Base-by-base conservation (phyloP, 2,888 invertebrate species). In the Drosophila demipolita region DNA sequence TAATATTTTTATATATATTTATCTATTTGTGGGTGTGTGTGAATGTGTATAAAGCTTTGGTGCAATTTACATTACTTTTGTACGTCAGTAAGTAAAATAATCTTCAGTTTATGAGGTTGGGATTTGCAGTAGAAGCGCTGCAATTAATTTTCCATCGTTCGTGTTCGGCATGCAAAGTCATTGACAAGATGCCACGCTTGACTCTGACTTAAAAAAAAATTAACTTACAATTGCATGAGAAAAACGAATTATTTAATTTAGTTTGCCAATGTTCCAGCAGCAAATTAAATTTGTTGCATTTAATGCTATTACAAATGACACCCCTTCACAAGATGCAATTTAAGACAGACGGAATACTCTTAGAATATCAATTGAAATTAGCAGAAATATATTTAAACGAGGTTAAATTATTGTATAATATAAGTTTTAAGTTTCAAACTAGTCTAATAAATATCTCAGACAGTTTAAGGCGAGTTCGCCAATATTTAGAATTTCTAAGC, bases 81-180 rank as follows among this genome's bases (percentile, higher is more conserved):
- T 54, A 45, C 60, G 70, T 61, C 61, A 54, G 50, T 50, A 59
- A 59, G 73, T 63, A 74, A 75, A 66, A 63, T 87, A 91, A 90
- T 90, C 86, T 87, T 69, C 73, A 61, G 73, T 91, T 91, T 90
- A 90, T 91, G 82, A 80, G 80, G 61, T 77, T 76, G 90, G 90
- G 88, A 88, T 91, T 90, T 87, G 75, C 71, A 73, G 73, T 64
- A 69, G 82, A 80, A 85, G 67, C 83, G 77, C 65, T 83, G 87
- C 91, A 90, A 90, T 91, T 91, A 91, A 87, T 89, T 83, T 82
- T 66, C 64, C 57, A 65, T 57, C 48, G 75, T 54, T 76, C 91
- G 91, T 91, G 90, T 66, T 73, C 73, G 33, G 91, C 74, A 86
- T 89, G 68, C 73, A 61, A 80, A 82, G 53, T 59, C 55, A 55